Conservation (phyloP, 1,140 invertebrate species). For the Dermatophagoides farinae region DNA sequence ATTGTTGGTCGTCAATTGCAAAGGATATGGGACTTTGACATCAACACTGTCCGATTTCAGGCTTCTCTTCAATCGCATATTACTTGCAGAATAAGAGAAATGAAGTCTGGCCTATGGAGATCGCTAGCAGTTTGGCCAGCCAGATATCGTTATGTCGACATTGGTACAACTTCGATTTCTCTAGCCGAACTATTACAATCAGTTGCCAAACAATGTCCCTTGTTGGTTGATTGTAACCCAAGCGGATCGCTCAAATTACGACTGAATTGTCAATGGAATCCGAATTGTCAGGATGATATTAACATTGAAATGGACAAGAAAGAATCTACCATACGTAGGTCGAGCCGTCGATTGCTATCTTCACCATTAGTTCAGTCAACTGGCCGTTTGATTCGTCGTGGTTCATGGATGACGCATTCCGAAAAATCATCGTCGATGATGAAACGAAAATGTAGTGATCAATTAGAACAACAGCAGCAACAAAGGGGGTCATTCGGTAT, state of each 20-base stretch:
- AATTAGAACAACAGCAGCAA: not conserved
- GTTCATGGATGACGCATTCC: too few species aligned
- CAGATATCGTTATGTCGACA: not conserved
- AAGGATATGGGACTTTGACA: not conserved
- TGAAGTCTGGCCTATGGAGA: not conserved
- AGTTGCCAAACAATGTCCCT: not conserved
- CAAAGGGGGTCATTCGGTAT: not conserved
- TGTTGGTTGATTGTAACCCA: constrained; percentile 8
- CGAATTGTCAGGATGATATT: not conserved
- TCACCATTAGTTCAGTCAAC: too few species aligned
- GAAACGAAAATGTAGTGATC: not conserved
- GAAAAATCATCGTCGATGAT: too few species aligned
- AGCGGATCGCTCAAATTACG: constrained; percentile 3
- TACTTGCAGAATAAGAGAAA: not conserved
- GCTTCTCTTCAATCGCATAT: not conserved
- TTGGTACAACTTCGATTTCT: not conserved
- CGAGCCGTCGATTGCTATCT: too few species aligned
- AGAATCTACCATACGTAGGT: not conserved
- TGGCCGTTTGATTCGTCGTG: too few species aligned
- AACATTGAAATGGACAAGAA: not conserved
- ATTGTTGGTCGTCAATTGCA: not conserved
- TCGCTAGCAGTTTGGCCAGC: not conserved
- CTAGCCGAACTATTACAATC: not conserved
- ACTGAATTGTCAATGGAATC: not conserved
- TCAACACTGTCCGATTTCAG: not conserved